Percentiles rank a stretch among this genome's conserved stretches.
Evolutionary conservation across 2,888 invertebrate genomes (phyloP).

Genomic region (Pimpla rufipes): DNA sequence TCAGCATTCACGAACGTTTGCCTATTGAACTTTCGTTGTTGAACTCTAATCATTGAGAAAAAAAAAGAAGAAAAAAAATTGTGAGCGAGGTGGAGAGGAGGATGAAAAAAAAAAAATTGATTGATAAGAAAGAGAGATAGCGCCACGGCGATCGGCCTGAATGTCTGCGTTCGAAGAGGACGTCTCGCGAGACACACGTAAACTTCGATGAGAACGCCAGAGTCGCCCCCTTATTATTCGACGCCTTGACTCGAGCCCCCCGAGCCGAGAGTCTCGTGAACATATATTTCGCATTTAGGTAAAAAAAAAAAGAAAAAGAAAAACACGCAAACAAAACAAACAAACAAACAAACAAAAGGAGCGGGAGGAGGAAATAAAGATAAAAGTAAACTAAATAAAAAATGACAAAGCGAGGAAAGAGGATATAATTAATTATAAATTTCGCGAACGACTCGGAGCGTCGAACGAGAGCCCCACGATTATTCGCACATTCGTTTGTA

Average conservation of each 20-base stretch:
- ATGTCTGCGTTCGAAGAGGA: slow-evolving; percentile 46
- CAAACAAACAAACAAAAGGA: neutral
- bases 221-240: slow-evolving; percentile 72
- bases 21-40: slow-evolving; percentile 67
- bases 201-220: slow-evolving; percentile 60
- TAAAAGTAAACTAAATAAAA: slow-evolving; percentile 4
- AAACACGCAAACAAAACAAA: neutral
- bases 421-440: slow-evolving; percentile 24
- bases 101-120: slow-evolving; percentile 25
- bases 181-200: slow-evolving; percentile 42
- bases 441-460: slow-evolving; percentile 41
- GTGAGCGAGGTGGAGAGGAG: no score
- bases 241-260: slow-evolving; percentile 64
- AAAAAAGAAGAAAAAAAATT: neutral
- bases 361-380: neutral
- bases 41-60: slow-evolving; percentile 51
- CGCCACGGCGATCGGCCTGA: slow-evolving; percentile 30
- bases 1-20: slow-evolving; percentile 68
- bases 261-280: slow-evolving; percentile 48
- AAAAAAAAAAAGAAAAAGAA: slow-evolving; percentile 16
- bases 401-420: slow-evolving; percentile 7
- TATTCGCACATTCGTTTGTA: slow-evolving; percentile 40
- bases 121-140: slow-evolving; percentile 2
- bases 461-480: neutral
- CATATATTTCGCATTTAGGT: slow-evolving; percentile 43